These are phyloP conservation scores for Auanema sp. DNA, from an alignment of 2,888 invertebrate species.

Conservation along the genomic window DNA sequence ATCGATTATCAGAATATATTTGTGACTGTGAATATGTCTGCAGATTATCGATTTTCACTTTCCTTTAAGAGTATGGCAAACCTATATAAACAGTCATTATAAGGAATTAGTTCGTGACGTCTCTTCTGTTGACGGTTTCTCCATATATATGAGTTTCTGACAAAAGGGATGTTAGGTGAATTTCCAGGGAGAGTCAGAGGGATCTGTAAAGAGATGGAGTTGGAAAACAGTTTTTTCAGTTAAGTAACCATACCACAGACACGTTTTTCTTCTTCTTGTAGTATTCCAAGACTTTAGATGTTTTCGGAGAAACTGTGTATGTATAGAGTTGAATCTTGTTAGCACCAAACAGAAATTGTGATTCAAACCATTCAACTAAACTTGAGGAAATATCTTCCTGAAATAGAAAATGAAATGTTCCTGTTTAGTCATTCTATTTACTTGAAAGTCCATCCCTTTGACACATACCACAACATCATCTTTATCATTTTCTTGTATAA, in stretches of 20 bases:
- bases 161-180: conserved; percentile 80
- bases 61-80: conserved; percentile 67
- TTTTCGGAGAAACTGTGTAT: conserved; percentile 82
- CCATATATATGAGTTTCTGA: conserved; percentile 74
- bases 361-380: conserved; percentile 90
- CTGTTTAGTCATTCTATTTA: conserved; percentile 64
- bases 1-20: conserved; percentile 78
- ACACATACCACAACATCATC: conserved; percentile 40
- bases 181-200: conserved; percentile 80
- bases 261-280: conserved; percentile 70
- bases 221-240: conserved; percentile 2
- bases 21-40: conserved; percentile 82
- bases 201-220: conserved; percentile 30
- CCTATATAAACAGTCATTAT: conserved; percentile 92
- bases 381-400: conserved; percentile 78
- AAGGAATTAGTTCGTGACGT: conserved; percentile 90
- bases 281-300: conserved; percentile 76
- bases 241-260: conserved; percentile 54
- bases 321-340: conserved; percentile 75
- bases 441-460: conserved; percentile 79
- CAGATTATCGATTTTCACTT: neutral
- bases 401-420: neutral
- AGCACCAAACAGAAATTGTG: conserved; percentile 82
- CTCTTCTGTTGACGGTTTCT: conserved; percentile 90
- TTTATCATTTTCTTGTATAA: conserved; percentile 12